Percentiles rank a stretch among this genome's conserved stretches.
These are phyloP conservation scores for Drosophila pachea DNA, from an alignment of 1,140 invertebrate species.

Conservation along the genomic window DNA sequence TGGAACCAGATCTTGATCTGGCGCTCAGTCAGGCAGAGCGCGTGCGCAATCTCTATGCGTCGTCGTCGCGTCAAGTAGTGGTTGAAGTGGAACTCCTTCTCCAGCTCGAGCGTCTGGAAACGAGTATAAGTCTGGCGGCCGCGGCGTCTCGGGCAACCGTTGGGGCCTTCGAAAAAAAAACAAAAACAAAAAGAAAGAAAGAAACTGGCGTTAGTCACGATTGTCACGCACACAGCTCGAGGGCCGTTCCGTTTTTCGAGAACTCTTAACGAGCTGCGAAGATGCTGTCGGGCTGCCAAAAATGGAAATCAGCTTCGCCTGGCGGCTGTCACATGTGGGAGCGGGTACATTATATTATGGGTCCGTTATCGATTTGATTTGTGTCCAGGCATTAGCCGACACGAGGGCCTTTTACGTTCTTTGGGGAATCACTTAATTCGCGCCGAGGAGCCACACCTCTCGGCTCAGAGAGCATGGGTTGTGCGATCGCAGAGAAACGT, in stretches of 20 bases:
- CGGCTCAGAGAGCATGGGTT: too few species aligned
- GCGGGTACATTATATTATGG: conserved; percentile 12
- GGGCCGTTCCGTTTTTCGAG: conserved; percentile 36
- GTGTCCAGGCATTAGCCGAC: conserved; percentile 28
- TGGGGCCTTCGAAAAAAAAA: conserved; percentile 89
- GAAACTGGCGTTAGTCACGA: conserved; percentile 55
- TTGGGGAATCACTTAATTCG: conserved; percentile 37
- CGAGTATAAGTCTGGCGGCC: conserved; percentile 98
- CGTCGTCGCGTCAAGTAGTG: conserved; percentile 96
- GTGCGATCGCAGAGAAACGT: conserved; percentile 5
- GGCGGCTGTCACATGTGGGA: conserved; percentile 45
- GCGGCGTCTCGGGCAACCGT: conserved; percentile 94
- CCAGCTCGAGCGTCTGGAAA: conserved; percentile 95
- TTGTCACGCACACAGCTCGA: conserved; percentile 34
- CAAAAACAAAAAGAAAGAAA: conserved; percentile 24
- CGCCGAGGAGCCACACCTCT: conserved; percentile 2
- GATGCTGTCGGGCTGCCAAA: conserved; percentile 44
- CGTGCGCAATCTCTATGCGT: conserved; percentile 98
- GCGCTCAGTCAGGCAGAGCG: conserved; percentile 95
- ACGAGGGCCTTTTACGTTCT: conserved; percentile 5
- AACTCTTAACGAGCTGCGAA: conserved; percentile 69
- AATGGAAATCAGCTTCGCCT: conserved; percentile 42
- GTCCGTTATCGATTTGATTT: conserved; percentile 52
- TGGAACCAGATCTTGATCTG: conserved; percentile 99
- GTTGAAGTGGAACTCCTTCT: conserved; percentile 99